Evolutionary conservation across 2,113 vertebrate genomes (phyloP).

Genomic region (Rhea pennata): DNA sequence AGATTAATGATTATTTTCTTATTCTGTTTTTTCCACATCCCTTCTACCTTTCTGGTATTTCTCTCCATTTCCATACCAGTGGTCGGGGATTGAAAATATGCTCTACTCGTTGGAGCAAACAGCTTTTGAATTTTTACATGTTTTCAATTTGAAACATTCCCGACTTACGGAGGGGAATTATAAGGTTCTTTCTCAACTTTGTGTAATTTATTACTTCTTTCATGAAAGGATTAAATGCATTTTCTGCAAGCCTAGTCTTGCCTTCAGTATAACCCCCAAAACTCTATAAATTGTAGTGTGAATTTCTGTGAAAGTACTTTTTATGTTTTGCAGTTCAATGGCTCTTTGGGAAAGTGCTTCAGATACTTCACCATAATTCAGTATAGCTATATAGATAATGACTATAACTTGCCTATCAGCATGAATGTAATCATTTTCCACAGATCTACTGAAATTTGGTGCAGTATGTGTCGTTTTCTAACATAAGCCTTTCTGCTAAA

Average conservation of each 20-base stretch:
- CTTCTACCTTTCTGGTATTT: not conserved
- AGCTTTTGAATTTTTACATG: constrained; percentile 7
- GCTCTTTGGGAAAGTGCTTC: not conserved
- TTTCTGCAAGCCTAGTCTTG: constrained; percentile 13
- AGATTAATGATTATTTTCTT: not conserved
- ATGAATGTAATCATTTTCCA: not conserved
- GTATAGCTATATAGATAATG: not conserved
- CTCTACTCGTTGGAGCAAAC: not conserved
- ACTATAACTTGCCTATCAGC: not conserved
- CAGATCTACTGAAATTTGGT: not conserved
- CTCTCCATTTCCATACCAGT: not conserved
- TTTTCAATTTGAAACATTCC: constrained; percentile 32
- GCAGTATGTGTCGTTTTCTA: not conserved
- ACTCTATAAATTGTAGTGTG: not conserved
- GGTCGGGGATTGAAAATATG: not conserved
- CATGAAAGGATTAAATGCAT: not conserved
- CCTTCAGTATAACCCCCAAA: not conserved
- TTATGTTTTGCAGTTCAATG: not conserved
- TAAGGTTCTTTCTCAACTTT: not conserved
- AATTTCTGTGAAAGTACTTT: not conserved
- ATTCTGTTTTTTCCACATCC: not conserved
- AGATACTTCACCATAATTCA: not conserved
- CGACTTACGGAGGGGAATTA: not conserved
- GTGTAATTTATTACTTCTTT: constrained; percentile 29
- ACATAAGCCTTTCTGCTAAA: not conserved